Base-by-base conservation (phyloP, 2,888 invertebrate genomes). In the Rhimphoctona megacephalus region DNA sequence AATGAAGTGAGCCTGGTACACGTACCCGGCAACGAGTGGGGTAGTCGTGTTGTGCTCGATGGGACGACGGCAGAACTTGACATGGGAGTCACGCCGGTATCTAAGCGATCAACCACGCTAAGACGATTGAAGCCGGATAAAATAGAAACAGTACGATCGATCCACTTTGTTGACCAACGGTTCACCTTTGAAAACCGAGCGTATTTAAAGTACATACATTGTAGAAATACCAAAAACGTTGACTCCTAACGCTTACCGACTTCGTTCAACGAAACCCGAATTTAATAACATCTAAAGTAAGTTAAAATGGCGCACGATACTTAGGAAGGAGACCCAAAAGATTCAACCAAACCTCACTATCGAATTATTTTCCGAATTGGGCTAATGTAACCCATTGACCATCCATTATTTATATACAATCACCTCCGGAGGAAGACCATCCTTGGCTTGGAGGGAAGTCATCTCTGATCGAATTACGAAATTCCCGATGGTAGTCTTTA, bases 91-190 rank as follows among this genome's bases (percentile, higher is more conserved):
- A 36, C 54, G 54, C 73, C 33, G 61, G 11, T 86, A 86, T 86
- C 86, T 81, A 49, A 69, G 69, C 81, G 83, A 83, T 86, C 83
- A 52, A 76, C 83, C 83, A 73, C 66, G 83, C 81, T 74, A 73
- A 81, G 83, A 81, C 81, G 67, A 83, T 78, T 83, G 83, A 52
- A 73, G 22, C 46, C 7, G 69, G 73, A 78, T 79, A 69, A 67
- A 73, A 73, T 49, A 61, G 57, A 72, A 80, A 64, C 43, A 30
- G 66, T 11, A 33, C 54, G 80, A 86, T 85, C 85, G 85, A 86
- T 86, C 57, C 72, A n/a, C 61, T 25, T 77, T 61, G 76, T 86
- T 69, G 72, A 76, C 80, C 76, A 54, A 67, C 30, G 61, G 72
- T 36, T 11, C 25, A 52, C 39, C 80, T 11, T 30, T 19, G 46